These are phyloP conservation scores for Clavelina lepadiformis DNA, from an alignment of 23 tunicate genomes.

Conservation along the genomic window DNA sequence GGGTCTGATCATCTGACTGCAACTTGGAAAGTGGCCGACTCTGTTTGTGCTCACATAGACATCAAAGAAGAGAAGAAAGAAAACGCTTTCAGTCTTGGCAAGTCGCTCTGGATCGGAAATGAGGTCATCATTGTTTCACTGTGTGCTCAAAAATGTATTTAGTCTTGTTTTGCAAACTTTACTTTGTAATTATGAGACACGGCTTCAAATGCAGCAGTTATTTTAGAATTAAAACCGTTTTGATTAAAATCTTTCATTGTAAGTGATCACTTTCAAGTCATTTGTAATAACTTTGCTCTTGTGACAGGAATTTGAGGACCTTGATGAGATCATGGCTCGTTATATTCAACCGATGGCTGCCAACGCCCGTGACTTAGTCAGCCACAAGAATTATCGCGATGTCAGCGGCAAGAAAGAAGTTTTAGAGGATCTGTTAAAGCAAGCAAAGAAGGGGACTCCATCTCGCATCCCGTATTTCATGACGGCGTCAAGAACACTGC, in stretches of 20 bases:
- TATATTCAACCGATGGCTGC: conserved; percentile 98
- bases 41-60: conserved; percentile 84
- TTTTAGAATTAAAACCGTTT: no score
- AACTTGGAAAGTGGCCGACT: conserved; percentile 91
- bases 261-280: no score
- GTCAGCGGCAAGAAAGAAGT: conserved; percentile 73
- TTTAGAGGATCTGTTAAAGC: conserved; percentile 69
- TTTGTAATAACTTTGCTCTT: background rate
- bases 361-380: conserved; percentile 84
- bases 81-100: conserved; percentile 92
- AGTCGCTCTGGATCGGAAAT: conserved; percentile 78
- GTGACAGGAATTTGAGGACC: conserved; percentile 97
- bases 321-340: conserved; percentile 97
- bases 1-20: conserved; percentile 92
- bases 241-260: no score
- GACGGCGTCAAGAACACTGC: conserved; percentile 65
- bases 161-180: no score
- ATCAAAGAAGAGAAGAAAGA: conserved; percentile 88
- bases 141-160: no score
- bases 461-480: conserved; percentile 91
- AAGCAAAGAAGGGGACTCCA: conserved; percentile 78
- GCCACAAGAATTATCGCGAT: conserved; percentile 89
- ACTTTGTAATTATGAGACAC: no score
- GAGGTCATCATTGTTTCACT: conserved; percentile 52
- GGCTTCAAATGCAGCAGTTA: no score